Evolutionary conservation across 2,113 vertebrate genomes (phyloP).

Genomic region (Mormyrus iriodes): DNA sequence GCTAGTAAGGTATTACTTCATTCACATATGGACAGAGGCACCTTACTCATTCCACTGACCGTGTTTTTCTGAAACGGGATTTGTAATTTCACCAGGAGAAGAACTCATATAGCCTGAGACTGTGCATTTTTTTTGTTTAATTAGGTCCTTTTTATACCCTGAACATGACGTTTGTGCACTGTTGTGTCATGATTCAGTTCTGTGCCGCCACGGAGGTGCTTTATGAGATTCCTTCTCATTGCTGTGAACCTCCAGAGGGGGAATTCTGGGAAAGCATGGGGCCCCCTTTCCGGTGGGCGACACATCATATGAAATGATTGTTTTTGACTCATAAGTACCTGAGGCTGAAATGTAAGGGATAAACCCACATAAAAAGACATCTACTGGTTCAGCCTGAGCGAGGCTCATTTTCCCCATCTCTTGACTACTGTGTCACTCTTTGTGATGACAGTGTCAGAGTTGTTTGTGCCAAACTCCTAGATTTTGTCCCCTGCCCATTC

Average conservation of each 20-base stretch:
- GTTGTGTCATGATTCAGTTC: background rate
- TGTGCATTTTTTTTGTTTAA: background rate
- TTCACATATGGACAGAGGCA: background rate
- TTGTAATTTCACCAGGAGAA: background rate
- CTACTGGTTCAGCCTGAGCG: background rate
- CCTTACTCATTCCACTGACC: background rate
- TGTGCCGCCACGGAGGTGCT: background rate
- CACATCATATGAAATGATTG: background rate
- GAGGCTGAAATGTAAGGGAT: background rate
- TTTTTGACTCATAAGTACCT: background rate
- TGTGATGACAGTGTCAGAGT: background rate
- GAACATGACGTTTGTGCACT: background rate
- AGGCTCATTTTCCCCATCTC: background rate
- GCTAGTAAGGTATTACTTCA: background rate
- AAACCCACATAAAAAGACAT: background rate
- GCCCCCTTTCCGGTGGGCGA: background rate
- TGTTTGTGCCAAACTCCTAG: background rate
- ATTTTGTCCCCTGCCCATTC: background rate
- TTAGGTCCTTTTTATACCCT: background rate
- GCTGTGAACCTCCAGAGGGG: background rate
- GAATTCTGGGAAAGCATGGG: background rate
- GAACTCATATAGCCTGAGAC: background rate
- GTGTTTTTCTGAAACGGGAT: background rate
- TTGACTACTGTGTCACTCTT: background rate
- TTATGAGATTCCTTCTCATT: background rate